Base-by-base conservation (phyloP, 2,888 invertebrate species). In the Hydropsyche betteni region DNA sequence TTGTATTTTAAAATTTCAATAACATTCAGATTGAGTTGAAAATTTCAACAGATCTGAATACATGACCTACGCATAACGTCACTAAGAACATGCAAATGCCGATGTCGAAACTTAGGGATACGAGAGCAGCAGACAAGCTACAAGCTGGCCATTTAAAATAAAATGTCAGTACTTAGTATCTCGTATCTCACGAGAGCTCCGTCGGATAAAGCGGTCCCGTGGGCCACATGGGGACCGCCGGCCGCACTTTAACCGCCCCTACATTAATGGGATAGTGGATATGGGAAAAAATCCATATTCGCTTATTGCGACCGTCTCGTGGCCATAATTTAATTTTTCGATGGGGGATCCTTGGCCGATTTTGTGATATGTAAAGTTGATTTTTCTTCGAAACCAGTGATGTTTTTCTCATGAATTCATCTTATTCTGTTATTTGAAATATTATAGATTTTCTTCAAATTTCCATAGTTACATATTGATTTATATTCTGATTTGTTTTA, bases 151-250 rank as follows among this genome's bases (percentile, higher is more conserved):
- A 58, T 58, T 58, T 58, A 58, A 58, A 58, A 58, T 58, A 58
- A 58, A 58, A 58, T 58, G 58, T 58, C 58, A 58, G 58, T 58
- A 58, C 58, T 58, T 58, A 58, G 58, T 58, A 24, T 58, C 58
- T n/a, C 58, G 16, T 58, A 58, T 58, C 58, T 58, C 58, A 58
- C 16, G 24, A 58, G 58, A 58, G 58, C 58, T 58, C 53, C 53
- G 14, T 53, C 16, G 58, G 58, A 58, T 58, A 58, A 58, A 58
- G 24, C 58, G 58, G 24, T 58, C 58, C 58, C 58, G 16, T 14
- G 58, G 58, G 58, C 58, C 58, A 58, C 58, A 58, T 58, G 58
- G 16, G 58, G 58, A 14, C 58, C 58, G 58, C 58, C 58, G 58
- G 24, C 58, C 58, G 58, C 58, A 16, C 16, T 58, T 58, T 58